phyloP scores from a whole-genome alignment of 2,113 vertebrate species.

The Ginglymostoma cirratum region DNA sequence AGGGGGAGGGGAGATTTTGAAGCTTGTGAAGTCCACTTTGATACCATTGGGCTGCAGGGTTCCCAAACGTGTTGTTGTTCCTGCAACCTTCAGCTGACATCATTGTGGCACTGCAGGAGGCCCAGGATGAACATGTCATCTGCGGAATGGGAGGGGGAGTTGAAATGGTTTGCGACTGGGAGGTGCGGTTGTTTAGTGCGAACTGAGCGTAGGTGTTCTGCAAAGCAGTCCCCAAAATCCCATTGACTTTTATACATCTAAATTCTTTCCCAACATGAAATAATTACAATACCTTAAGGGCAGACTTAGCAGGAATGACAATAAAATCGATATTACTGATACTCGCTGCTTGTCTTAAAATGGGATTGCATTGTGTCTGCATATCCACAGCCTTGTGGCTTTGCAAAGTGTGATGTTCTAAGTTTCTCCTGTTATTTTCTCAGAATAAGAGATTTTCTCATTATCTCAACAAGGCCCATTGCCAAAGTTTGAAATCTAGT shows the following conservation, averaged over 20 bases:
- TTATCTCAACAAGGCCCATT: not conserved
- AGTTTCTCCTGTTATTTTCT: not conserved
- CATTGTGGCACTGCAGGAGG: no score
- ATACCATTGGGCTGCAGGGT: no score
- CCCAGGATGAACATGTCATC: no score
- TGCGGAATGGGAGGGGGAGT: no score
- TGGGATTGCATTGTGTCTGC: not conserved
- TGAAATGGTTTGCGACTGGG: no score
- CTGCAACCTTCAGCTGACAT: no score
- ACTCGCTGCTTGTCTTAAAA: not conserved
- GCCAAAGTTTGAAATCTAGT: not conserved
- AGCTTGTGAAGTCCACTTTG: no score
- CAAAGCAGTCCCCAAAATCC: not conserved
- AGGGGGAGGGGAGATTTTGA: no score
- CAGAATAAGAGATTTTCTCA: not conserved
- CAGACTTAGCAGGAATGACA: not conserved
- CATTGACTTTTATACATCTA: not conserved
- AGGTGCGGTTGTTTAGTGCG: no score
- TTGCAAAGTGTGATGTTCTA: not conserved
- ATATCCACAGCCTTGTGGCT: not conserved
- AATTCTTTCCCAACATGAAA: not conserved
- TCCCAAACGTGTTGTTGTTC: no score
- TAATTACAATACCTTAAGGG: not conserved
- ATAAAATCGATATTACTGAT: not conserved
- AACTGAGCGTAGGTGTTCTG: no score